Conservation (phyloP, 2,113 vertebrate species). For the Recurvirostra avosetta region DNA sequence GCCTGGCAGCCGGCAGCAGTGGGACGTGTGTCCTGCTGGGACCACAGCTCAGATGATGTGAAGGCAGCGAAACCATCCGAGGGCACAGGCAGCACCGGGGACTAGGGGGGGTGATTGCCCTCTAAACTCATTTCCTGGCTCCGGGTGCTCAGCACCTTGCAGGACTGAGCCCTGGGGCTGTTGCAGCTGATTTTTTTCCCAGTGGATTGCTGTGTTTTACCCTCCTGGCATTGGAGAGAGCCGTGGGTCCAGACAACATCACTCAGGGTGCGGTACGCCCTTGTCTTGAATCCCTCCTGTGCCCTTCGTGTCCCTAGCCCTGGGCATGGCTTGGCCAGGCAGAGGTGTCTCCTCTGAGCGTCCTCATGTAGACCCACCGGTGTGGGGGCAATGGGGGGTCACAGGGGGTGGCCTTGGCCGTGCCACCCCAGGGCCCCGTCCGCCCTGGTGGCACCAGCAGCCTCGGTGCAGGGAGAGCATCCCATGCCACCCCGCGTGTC, state of each 20-base stretch:
- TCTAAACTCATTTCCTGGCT: background rate
- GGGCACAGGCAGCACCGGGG: fast-evolving
- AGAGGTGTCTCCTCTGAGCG: background rate
- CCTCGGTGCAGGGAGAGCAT: background rate
- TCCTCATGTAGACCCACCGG: background rate
- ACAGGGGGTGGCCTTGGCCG: too few species aligned
- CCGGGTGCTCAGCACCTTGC: background rate
- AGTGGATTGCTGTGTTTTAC: background rate
- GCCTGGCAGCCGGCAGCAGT: background rate
- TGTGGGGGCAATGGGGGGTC: background rate
- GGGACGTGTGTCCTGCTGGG: background rate
- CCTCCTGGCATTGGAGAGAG: background rate
- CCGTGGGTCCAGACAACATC: background rate
- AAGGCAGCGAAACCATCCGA: fast-evolving
- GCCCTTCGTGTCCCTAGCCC: background rate
- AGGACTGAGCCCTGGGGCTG: background rate
- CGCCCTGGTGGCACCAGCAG: background rate
- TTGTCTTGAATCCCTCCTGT: background rate
- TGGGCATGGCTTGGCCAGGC: background rate
- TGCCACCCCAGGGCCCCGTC: background rate
- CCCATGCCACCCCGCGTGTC: background rate
- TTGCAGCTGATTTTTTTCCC: background rate
- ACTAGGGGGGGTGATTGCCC: fast-evolving
- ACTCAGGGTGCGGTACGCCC: background rate
- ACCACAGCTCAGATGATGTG: background rate